Evolutionary conservation across 2,113 vertebrate genomes (phyloP).

Genomic region (Toxotes jaculatrix): DNA sequence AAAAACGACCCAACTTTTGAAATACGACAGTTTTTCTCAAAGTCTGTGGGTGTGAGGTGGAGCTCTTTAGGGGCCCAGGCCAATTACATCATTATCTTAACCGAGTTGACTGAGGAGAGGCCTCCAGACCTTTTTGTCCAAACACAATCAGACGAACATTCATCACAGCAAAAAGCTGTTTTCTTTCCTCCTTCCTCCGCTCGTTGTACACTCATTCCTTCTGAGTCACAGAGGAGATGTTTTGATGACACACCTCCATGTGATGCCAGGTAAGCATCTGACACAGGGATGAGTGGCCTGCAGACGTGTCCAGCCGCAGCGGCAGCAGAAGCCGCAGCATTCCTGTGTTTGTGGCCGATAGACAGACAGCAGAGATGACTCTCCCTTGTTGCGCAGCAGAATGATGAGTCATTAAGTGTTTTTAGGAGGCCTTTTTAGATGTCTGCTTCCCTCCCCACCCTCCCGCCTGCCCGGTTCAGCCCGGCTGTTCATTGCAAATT

Average conservation of each 20-base stretch:
- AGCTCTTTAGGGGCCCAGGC: constrained; percentile 50
- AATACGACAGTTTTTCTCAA: not conserved
- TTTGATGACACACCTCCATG: constrained; percentile 32
- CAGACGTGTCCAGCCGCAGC: constrained; percentile 24
- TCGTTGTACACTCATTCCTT: not conserved
- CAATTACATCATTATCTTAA: constrained; percentile 68
- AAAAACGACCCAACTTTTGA: not conserved
- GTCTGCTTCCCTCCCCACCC: constrained; percentile 16
- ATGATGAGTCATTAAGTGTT: constrained; percentile 76
- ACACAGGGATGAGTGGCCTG: constrained; percentile 17
- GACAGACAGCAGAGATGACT: constrained; percentile 59
- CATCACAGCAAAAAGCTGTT: constrained; percentile 16
- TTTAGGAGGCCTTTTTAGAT: constrained; percentile 64
- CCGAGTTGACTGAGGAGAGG: constrained; percentile 27
- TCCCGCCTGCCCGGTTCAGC: constrained; percentile 58
- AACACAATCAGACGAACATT: constrained; percentile 50
- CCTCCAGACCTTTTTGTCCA: constrained; percentile 41
- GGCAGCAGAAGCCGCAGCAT: constrained; percentile 7
- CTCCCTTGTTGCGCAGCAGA: constrained; percentile 52
- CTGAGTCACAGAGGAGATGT: not conserved
- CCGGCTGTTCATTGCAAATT: constrained; percentile 78
- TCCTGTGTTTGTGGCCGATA: constrained; percentile 27
- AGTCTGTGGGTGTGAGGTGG: constrained; percentile 20
- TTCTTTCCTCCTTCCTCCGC: not conserved
- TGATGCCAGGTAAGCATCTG: constrained; percentile 48